phyloP scores from a whole-genome alignment of 1,140 invertebrate species.

The Drosophila nebulosa region DNA sequence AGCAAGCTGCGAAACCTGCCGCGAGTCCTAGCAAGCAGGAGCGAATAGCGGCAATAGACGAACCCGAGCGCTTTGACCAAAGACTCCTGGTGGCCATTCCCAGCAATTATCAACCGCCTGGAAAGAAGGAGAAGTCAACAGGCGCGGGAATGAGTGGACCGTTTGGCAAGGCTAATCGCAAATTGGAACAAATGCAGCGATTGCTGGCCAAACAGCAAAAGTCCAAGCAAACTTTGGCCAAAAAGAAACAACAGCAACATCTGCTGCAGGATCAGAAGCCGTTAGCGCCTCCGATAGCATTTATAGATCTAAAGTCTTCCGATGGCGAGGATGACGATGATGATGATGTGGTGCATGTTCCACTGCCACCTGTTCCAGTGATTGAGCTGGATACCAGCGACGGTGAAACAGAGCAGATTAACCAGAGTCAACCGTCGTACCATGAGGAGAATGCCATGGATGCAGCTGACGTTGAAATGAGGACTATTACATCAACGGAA shows the following conservation, averaged over 20 bases:
- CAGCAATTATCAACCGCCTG: slow-evolving; percentile 21
- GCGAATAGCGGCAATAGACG: slow-evolving; percentile 15
- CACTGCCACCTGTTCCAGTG: slow-evolving; percentile 53
- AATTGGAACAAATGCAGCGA: slow-evolving; percentile 54
- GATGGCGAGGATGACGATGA: slow-evolving; percentile 34
- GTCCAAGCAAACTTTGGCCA: slow-evolving; percentile 47
- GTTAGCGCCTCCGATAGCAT: slow-evolving; percentile 21
- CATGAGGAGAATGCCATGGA: slow-evolving; percentile 73
- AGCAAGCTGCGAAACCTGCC: slow-evolving; percentile 2
- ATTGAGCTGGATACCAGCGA: slow-evolving; percentile 63
- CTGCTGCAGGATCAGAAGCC: slow-evolving; percentile 3
- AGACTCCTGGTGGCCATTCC: slow-evolving; percentile 58
- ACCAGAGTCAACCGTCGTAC: slow-evolving; percentile 10
- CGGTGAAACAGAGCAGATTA: slow-evolving; percentile 14
- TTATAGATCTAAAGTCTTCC: slow-evolving; percentile 53
- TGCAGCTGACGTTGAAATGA: slow-evolving; percentile 52
- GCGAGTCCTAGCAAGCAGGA: not conserved
- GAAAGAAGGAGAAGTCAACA: slow-evolving; percentile 17
- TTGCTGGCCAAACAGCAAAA: slow-evolving; percentile 64
- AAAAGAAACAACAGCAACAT: slow-evolving; percentile 46
- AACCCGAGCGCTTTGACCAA: slow-evolving; percentile 61
- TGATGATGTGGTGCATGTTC: slow-evolving; percentile 66
- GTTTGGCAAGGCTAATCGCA: slow-evolving; percentile 56
- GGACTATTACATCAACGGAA: slow-evolving; percentile 2
- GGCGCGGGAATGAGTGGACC: slow-evolving; percentile 28